Percentiles rank a stretch among this genome's conserved stretches.
These are phyloP conservation scores for Colossoma macropomum DNA, from an alignment of 2,113 vertebrate species.

Conservation along the genomic window DNA sequence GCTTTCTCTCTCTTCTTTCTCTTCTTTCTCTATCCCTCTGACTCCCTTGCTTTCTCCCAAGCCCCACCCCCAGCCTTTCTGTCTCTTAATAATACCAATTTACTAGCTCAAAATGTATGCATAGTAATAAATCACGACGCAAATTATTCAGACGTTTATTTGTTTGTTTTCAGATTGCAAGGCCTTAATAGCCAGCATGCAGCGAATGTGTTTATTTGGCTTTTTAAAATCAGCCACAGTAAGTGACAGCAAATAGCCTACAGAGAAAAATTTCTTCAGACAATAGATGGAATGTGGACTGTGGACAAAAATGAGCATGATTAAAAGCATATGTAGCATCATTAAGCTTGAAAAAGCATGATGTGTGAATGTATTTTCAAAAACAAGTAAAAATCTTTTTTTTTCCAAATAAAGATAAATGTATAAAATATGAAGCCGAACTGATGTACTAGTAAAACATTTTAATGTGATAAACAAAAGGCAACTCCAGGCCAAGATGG, in stretches of 20 bases:
- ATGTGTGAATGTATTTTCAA: not conserved
- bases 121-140: conserved; percentile 48
- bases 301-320: not conserved
- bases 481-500: not conserved
- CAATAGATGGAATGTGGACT: conserved; percentile 25
- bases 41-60: conserved; percentile 7
- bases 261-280: conserved; percentile 18
- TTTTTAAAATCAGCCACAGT: not conserved
- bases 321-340: not conserved
- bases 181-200: conserved; percentile 28
- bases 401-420: not conserved
- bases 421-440: conserved; percentile 30
- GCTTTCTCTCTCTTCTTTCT: conserved; percentile 61
- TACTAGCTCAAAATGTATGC: conserved; percentile 45
- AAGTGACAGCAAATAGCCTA: conserved; percentile 28
- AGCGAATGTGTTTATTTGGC: conserved; percentile 17
- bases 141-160: conserved; percentile 53
- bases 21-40: conserved; percentile 3
- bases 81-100: conserved; percentile 54
- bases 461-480: conserved; percentile 32
- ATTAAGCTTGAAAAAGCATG: not conserved
- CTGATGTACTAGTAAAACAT: conserved; percentile 4
- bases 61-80: conserved; percentile 30
- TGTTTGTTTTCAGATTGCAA: conserved; percentile 46
- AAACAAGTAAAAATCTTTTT: not conserved